Conservation (phyloP, 2,888 invertebrate genomes). For the Cantharis nigra region DNA sequence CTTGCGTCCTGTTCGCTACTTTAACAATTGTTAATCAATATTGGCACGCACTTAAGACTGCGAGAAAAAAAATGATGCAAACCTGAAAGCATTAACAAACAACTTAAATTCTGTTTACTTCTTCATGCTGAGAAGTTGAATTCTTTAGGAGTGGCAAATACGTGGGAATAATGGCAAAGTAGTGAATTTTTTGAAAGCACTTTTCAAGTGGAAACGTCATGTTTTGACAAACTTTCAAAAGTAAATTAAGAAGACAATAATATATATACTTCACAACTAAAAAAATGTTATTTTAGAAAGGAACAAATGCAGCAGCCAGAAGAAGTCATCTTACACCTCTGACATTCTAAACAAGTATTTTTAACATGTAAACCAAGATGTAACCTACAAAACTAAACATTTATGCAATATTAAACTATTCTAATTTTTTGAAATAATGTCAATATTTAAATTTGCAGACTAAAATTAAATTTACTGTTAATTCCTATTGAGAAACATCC, state of each 20-base stretch:
- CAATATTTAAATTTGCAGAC: neutral
- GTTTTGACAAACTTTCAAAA: neutral
- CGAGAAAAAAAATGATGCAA: neutral
- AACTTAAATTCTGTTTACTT: neutral
- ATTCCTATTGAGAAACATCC: neutral
- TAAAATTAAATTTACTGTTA: neutral
- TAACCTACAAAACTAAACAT: conserved; percentile 4
- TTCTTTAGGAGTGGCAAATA: neutral
- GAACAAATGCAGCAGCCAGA: neutral
- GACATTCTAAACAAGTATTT: conserved; percentile 6
- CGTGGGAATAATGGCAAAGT: neutral
- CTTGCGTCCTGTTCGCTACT: neutral
- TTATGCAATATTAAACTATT: conserved; percentile 6
- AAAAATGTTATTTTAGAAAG: neutral
- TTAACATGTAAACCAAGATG: conserved; percentile 3
- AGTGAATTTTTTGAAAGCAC: neutral
- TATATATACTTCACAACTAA: neutral
- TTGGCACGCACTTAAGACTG: neutral
- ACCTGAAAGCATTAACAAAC: neutral
- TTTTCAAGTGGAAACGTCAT: neutral
- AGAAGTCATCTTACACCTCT: conserved; percentile 1
- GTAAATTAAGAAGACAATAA: neutral
- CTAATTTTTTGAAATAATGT: neutral
- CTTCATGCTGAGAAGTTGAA: neutral
- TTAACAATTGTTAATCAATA: neutral